Conservation (phyloP, 2,113 vertebrate species). For the Oriolus oriolus region DNA sequence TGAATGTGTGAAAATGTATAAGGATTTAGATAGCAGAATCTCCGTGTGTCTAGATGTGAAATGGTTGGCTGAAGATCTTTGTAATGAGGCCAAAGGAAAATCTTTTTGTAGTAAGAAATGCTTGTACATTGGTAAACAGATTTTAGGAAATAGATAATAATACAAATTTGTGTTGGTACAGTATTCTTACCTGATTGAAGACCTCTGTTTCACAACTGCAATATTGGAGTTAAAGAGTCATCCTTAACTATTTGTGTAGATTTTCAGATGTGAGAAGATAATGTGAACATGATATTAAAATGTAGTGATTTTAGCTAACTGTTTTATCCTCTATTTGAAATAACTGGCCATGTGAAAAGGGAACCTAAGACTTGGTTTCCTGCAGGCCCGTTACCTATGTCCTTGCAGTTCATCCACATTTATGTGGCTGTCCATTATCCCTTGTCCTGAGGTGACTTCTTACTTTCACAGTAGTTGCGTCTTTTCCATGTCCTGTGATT, state of each 20-base stretch:
- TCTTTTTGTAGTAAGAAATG: neutral
- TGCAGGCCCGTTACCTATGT: neutral
- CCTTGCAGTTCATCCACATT: fast-evolving
- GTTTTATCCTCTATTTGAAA: neutral
- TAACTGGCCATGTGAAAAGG: neutral
- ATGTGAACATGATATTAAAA: neutral
- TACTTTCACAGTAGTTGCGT: neutral
- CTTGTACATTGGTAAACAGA: neutral
- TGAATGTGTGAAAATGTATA: neutral
- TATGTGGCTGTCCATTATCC: neutral
- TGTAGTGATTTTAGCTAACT: neutral
- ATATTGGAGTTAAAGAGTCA: neutral
- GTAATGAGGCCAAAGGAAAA: neutral
- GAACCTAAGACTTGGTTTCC: neutral
- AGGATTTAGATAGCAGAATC: neutral
- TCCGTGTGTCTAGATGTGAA: neutral
- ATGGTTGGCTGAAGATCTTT: neutral
- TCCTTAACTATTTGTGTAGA: neutral
- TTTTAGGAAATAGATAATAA: neutral
- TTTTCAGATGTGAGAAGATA: neutral
- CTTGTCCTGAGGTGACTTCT: neutral
- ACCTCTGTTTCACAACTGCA: neutral
- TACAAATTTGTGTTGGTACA: neutral
- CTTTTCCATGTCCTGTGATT: neutral
- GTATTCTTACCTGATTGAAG: neutral